Base-by-base conservation (phyloP, 1,140 invertebrate genomes). In the Drosophila melanica region DNA sequence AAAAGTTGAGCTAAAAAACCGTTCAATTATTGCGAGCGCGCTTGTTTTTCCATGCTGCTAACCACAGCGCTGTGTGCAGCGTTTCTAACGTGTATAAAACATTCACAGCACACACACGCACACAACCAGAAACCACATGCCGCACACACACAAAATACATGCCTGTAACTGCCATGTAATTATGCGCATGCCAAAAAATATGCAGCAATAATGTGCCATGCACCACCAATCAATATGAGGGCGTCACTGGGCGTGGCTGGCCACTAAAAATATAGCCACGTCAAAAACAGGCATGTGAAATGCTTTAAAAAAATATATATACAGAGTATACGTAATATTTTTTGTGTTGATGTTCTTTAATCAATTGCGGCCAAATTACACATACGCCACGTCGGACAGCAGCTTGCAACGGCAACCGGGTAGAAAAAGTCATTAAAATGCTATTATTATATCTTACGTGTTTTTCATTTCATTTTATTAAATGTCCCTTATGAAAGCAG, bases 101-200 rank as follows among this genome's bases (percentile, higher is more conserved):
- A 50, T 58, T 73, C 72, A 77, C 69, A 81, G 20, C 58, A 69
- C 48, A 80, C 35, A 79, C 60, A 65, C n/a, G 35, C 48, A 73
- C 48, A 68, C 54, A 65, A 16, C 51, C 73, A 67, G 8, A 35
- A 58, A 23, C 55, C 41, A 59, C 41, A 45, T 44, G 35, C n/a
- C 71, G 50, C 54, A 67, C 33, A 64, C 39, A 23, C 37, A 47
- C 48, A 69, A 23, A 23, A 57, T 37, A 60, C 69, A 44, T 9
- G 12, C 10, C 60, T 79, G 75, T 81, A 73, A 76, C 66, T 67
- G 68, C 79, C 66, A 87, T 86, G 84, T 82, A 86, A 87, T 86
- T 86, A 87, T 82, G 84, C 82, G 79, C 82, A 86, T 78, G 82
- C 82, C 81, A 79, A 82, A 87, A 87, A 81, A 75, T 87, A 82